Evolutionary conservation across 1,140 invertebrate species (phyloP).

Genomic region (Chrysopa pallens): DNA sequence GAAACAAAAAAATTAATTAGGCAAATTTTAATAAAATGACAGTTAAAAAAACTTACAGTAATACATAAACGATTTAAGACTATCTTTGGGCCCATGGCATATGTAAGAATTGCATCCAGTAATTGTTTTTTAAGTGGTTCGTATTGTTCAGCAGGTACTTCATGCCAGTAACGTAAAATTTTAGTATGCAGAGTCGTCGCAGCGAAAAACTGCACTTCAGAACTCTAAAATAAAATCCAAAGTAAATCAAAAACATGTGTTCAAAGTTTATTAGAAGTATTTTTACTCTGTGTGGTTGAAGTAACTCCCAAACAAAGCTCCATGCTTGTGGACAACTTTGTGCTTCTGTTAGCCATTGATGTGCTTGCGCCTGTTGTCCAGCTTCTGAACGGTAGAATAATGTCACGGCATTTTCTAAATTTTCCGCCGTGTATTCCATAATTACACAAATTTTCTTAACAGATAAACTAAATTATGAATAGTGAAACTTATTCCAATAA

Average conservation of each 20-base stretch:
- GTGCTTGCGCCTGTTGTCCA: constrained; percentile 49
- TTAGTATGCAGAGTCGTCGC: constrained; percentile 76
- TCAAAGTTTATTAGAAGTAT: background rate
- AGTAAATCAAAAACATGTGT: constrained; percentile 6
- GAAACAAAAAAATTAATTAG: constrained; percentile 16
- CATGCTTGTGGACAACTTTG: constrained; percentile 72
- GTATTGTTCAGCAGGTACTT: constrained; percentile 62
- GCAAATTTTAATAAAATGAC: background rate
- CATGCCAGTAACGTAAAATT: constrained; percentile 67
- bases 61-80: constrained; percentile 73
- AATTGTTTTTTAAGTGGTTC: constrained; percentile 54
- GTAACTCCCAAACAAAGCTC: constrained; percentile 74
- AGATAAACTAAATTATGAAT: too few relatives aligned
- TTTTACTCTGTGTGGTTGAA: constrained; percentile 53
- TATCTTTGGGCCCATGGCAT: constrained; percentile 59
- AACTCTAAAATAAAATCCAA: constrained; percentile 41
- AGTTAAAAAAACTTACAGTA: constrained; percentile 41
- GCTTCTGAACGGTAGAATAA: constrained; percentile 31
- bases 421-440: constrained; percentile 20
- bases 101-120: constrained; percentile 53
- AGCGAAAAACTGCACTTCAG: constrained; percentile 83
- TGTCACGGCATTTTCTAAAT: constrained; percentile 29
- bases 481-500: too few relatives aligned
- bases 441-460: too few relatives aligned
- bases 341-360: constrained; percentile 63